Evolutionary conservation across 2,113 vertebrate genomes (phyloP).

Genomic region (Amazona guildingii): DNA sequence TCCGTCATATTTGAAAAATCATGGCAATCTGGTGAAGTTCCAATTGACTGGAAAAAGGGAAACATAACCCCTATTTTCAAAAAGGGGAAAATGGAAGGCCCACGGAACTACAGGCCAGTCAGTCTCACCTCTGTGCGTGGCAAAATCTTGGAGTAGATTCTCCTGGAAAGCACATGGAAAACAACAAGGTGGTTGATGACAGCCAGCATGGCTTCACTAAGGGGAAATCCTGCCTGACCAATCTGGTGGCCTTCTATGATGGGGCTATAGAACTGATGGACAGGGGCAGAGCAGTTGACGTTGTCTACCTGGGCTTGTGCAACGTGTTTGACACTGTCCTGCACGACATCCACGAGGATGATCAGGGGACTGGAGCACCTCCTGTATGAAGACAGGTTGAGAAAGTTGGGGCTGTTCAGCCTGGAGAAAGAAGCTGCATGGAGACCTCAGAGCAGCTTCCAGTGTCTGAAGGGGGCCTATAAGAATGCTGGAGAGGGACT

Average conservation of each 20-base stretch:
- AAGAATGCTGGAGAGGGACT: neutral
- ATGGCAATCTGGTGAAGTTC: neutral
- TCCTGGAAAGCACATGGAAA: neutral
- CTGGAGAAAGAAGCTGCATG: neutral
- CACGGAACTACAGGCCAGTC: neutral
- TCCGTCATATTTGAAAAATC: neutral
- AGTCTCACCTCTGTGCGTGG: neutral
- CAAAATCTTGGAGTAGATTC: neutral
- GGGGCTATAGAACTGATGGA: neutral
- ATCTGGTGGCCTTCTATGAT: neutral
- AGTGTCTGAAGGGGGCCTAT: neutral
- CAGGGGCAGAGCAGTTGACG: neutral
- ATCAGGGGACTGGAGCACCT: neutral
- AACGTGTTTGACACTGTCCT: accelerated
- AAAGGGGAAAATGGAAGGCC: neutral
- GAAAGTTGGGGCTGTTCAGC: neutral
- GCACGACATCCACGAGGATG: neutral
- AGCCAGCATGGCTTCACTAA: neutral
- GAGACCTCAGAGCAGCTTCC: neutral
- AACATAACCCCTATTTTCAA: neutral
- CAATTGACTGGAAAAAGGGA: neutral
- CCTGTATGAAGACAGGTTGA: neutral
- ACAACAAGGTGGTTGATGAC: neutral
- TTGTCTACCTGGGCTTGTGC: neutral
- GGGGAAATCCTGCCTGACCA: neutral